Percentiles rank a stretch among this genome's conserved stretches.
phyloP scores from a whole-genome alignment of 2,888 invertebrate genomes.

The Ochropleura leucogaster region DNA sequence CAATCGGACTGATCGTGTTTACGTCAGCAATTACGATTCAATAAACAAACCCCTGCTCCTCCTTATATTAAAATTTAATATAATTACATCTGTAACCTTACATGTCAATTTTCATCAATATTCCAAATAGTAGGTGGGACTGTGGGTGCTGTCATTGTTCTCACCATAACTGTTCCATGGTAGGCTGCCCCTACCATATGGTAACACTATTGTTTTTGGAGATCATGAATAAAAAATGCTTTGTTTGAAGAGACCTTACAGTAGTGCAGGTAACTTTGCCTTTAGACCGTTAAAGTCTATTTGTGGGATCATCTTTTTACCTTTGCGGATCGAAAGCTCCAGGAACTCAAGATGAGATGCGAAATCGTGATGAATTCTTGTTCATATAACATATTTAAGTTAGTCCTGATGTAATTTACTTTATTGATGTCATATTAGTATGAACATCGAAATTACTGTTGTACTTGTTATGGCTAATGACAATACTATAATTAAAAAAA shows the following conservation, averaged over 20 bases:
- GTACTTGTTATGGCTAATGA: background rate
- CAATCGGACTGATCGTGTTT: background rate
- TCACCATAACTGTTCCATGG: slow-evolving; percentile 21
- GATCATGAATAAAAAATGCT: slow-evolving; percentile 23
- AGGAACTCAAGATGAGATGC: background rate
- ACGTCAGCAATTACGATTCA: background rate
- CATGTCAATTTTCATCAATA: slow-evolving; percentile 37
- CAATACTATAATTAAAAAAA: background rate
- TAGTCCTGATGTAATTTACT: background rate
- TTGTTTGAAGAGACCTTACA: slow-evolving; percentile 25
- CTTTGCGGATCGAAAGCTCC: background rate
- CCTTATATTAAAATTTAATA: slow-evolving; percentile 23
- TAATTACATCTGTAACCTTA: slow-evolving; percentile 11
- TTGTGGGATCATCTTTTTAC: slow-evolving; percentile 1
- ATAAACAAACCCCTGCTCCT: background rate
- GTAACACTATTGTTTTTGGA: slow-evolving; percentile 28
- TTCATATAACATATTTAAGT: background rate
- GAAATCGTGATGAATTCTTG: background rate
- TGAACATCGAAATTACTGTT: background rate
- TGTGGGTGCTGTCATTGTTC: slow-evolving; percentile 60
- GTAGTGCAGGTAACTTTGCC: slow-evolving; percentile 35
- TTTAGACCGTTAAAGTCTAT: slow-evolving; percentile 9
- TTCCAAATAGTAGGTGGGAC: slow-evolving; percentile 50
- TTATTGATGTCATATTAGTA: slow-evolving; percentile 3
- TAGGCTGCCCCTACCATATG: slow-evolving; percentile 34